Evolutionary conservation across 2,888 invertebrate species (phyloP).

Genomic region (Cremastobaeus sp.): DNA sequence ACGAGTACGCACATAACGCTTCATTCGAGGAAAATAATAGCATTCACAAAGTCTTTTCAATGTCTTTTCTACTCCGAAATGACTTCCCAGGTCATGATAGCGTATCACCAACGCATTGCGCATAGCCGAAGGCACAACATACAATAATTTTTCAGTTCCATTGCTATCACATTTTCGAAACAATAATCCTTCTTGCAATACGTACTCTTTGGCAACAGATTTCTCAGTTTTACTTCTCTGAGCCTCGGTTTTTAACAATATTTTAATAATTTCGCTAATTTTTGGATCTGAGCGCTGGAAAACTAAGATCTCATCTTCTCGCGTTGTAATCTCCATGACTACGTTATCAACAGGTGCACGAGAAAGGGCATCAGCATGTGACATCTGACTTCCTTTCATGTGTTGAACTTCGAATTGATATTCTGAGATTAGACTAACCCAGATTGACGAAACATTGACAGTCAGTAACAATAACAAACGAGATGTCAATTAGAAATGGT

Average conservation of each 20-base stretch:
- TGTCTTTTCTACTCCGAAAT: constrained; percentile 58
- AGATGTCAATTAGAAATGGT: constrained; percentile 2
- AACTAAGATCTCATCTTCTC: constrained; percentile 5
- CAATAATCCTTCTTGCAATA: background rate
- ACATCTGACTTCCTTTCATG: background rate
- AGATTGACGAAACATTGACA: constrained; percentile 58
- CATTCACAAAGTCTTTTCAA: constrained; percentile 26
- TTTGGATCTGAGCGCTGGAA: background rate
- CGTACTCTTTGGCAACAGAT: background rate
- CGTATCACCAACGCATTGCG: constrained; percentile 26
- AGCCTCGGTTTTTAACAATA: background rate
- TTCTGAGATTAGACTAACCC: background rate
- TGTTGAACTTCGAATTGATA: background rate
- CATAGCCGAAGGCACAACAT: constrained; percentile 18
- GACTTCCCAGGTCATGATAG: constrained; percentile 30
- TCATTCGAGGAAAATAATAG: constrained; percentile 60
- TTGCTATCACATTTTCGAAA: background rate
- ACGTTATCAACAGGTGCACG: constrained; percentile 1
- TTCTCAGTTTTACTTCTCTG: background rate
- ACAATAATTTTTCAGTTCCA: background rate
- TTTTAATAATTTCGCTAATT: background rate
- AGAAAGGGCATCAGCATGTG: constrained; percentile 8
- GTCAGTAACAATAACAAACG: constrained; percentile 15
- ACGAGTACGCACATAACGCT: constrained; percentile 53
- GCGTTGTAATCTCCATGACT: background rate